Conservation (phyloP, 2,888 invertebrate genomes). For the Arge pagana region DNA sequence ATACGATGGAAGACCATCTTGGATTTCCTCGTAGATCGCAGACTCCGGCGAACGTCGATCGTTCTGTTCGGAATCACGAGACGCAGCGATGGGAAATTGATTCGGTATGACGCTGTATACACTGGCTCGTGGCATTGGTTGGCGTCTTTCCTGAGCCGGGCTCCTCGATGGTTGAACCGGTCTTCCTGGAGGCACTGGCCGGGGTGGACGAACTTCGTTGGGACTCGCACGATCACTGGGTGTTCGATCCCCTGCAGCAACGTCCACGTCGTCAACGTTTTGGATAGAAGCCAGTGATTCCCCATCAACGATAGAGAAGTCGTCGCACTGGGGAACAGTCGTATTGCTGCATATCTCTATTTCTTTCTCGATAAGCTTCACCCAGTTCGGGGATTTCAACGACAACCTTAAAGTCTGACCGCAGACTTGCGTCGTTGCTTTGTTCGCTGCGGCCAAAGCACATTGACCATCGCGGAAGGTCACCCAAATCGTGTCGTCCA, state of each 20-base stretch:
- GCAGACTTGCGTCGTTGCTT: slow-evolving; percentile 64
- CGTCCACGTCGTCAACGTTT: slow-evolving; percentile 60
- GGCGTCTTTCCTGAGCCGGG: slow-evolving; percentile 46
- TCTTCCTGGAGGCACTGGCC: slow-evolving; percentile 59
- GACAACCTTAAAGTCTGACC: slow-evolving; percentile 71
- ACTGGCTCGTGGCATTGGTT: slow-evolving; percentile 45
- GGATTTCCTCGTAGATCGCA: slow-evolving; percentile 56
- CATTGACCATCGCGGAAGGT: slow-evolving; percentile 90
- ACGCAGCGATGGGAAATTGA: slow-evolving; percentile 37
- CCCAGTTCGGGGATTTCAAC: slow-evolving; percentile 86
- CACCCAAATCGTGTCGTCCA: slow-evolving; percentile 87
- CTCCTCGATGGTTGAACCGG: slow-evolving; percentile 51
- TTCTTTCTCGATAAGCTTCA: slow-evolving; percentile 79
- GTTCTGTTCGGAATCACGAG: slow-evolving; percentile 30
- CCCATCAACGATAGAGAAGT: slow-evolving; percentile 51
- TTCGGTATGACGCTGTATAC: slow-evolving; percentile 51
- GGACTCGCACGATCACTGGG: slow-evolving; percentile 63
- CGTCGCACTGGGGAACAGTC: slow-evolving; percentile 73
- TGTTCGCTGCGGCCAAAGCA: slow-evolving; percentile 74
- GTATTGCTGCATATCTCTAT: slow-evolving; percentile 83
- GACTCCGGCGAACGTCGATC: slow-evolving; percentile 49
- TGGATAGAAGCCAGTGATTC: slow-evolving; percentile 59
- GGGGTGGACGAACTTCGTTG: slow-evolving; percentile 61
- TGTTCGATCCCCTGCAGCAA: slow-evolving; percentile 63
- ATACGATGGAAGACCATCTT: slow-evolving; percentile 47